Conservation (phyloP, 2,113 vertebrate species). For the Prionailurus bengalensis region DNA sequence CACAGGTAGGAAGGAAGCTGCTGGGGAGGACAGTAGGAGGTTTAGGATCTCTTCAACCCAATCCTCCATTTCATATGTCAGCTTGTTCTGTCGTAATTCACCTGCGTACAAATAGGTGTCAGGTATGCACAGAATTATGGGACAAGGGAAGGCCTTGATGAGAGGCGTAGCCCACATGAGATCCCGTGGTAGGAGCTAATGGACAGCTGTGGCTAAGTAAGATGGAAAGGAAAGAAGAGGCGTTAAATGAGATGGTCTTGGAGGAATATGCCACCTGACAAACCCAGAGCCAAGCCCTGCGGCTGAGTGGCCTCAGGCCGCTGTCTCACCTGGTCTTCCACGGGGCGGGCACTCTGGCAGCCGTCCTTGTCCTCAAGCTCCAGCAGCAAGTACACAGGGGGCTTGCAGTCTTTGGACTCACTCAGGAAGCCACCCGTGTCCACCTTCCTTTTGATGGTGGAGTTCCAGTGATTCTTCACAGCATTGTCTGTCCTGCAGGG, state of each 20-base stretch:
- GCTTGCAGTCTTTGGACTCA: constrained; percentile 88
- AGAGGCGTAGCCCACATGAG: not conserved
- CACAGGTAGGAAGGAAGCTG: not conserved
- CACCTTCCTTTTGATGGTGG: constrained; percentile 97
- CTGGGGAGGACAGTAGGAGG: not conserved
- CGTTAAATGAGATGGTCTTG: not conserved
- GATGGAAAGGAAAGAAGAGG: not conserved
- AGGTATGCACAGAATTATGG: not conserved
- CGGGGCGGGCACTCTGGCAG: constrained; percentile 17
- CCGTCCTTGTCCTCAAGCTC: constrained; percentile 92
- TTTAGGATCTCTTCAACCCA: not conserved
- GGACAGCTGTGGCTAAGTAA: not conserved
- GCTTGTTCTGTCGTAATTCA: not conserved
- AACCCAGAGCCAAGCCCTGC: fast-evolving
- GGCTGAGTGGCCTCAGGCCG: not conserved
- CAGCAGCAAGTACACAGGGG: constrained; percentile 82
- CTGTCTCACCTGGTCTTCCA: constrained; percentile 85
- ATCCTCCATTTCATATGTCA: not conserved
- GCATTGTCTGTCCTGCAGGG: constrained; percentile 96
- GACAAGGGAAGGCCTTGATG: not conserved
- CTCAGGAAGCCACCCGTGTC: constrained; percentile 93
- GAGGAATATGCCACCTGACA: not conserved
- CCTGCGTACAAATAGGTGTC: not conserved
- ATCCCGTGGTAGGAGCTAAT: not conserved
- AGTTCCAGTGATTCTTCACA: constrained; percentile 99